These are phyloP conservation scores for Sitophilus oryzae DNA, from an alignment of 1,140 invertebrate genomes.

Conservation along the genomic window DNA sequence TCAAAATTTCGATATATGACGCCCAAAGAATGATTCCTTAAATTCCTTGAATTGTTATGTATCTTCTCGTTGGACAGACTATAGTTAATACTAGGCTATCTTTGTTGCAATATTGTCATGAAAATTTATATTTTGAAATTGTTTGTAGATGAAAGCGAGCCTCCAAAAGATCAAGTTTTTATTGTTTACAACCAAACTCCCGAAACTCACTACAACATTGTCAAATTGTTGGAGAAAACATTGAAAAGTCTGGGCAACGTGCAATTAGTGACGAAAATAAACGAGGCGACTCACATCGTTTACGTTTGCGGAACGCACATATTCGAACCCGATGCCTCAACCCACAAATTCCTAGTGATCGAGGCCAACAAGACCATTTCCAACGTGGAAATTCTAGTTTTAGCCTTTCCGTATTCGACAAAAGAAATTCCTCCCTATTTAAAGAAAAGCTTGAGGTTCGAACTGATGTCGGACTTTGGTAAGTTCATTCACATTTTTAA, in stretches of 20 bases:
- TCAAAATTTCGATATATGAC: too few relatives aligned
- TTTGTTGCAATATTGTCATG: too few relatives aligned
- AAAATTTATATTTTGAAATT: slow-evolving; percentile 1
- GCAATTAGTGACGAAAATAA: slow-evolving; percentile 20
- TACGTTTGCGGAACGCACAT: slow-evolving; percentile 26
- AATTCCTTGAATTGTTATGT: too few relatives aligned
- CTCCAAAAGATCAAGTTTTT: slow-evolving; percentile 16
- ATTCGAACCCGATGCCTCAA: slow-evolving; percentile 18
- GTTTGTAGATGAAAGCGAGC: slow-evolving; percentile 10
- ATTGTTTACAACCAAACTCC: slow-evolving; percentile 27
- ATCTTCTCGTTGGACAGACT: too few relatives aligned
- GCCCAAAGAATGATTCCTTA: too few relatives aligned
- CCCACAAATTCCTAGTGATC: slow-evolving; percentile 20
- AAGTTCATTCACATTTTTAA: slow-evolving; percentile 24
- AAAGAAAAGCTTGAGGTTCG: slow-evolving; percentile 16
- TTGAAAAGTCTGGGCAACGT: slow-evolving; percentile 18
- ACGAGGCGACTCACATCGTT: slow-evolving; percentile 24
- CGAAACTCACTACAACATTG: slow-evolving; percentile 29
- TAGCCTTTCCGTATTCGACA: slow-evolving; percentile 26
- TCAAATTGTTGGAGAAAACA: slow-evolving; percentile 16
- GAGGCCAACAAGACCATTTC: slow-evolving; percentile 16
- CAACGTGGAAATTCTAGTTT: slow-evolving; percentile 14
- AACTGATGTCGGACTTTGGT: slow-evolving; percentile 28
- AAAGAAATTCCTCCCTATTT: slow-evolving; percentile 24
- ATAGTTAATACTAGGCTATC: too few relatives aligned